phyloP scores from a whole-genome alignment of 2,888 invertebrate species.

The Entomobrya proxima region DNA sequence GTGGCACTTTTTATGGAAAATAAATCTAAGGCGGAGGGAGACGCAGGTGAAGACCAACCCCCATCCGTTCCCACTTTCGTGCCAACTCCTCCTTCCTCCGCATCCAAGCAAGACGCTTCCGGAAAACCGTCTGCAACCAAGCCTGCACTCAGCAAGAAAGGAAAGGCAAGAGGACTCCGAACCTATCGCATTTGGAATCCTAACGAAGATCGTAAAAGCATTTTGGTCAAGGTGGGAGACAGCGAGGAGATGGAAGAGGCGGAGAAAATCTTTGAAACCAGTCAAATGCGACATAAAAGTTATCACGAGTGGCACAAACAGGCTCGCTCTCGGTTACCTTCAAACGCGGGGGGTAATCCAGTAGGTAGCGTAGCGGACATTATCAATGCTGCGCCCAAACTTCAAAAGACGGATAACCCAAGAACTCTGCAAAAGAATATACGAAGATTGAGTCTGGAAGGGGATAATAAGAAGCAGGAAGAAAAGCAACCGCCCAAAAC shows the following conservation, averaged over 20 bases:
- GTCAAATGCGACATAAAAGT: slow-evolving; percentile 3
- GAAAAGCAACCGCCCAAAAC: no score
- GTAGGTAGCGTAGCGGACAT: slow-evolving; percentile 28
- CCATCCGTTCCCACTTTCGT: no score
- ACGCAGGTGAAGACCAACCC: no score
- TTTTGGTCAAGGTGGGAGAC: background rate
- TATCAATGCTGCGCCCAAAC: background rate
- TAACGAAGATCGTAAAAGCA: background rate
- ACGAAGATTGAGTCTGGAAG: no score
- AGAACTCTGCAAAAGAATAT: no score
- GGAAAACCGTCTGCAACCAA: no score
- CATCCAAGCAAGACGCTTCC: no score
- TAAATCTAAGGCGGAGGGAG: no score
- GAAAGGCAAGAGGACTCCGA: background rate
- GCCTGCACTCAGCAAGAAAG: background rate
- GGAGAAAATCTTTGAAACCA: slow-evolving; percentile 18
- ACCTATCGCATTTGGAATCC: slow-evolving; percentile 29
- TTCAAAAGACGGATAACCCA: slow-evolving; percentile 16
- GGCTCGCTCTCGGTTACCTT: slow-evolving; percentile 37
- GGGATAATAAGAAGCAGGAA: no score
- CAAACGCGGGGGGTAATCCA: slow-evolving; percentile 34
- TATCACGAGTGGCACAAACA: slow-evolving; percentile 44
- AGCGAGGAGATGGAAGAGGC: background rate
- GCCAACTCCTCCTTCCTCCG: no score
- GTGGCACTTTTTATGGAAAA: background rate